Base-by-base conservation (phyloP, 2,113 vertebrate species). In the Brevimyrus niger region DNA sequence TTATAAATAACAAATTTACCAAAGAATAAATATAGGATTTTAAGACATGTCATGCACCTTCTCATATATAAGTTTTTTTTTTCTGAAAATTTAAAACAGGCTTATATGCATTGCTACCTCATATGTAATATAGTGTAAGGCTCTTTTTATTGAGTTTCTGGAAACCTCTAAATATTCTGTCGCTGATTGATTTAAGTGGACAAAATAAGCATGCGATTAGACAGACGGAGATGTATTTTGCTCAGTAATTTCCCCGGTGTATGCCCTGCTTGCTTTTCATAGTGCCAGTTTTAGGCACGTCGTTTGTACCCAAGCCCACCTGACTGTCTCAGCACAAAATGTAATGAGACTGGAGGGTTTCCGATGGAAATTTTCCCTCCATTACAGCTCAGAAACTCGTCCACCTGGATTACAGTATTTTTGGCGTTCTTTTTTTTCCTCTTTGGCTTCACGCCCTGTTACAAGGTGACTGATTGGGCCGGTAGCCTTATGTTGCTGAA, bases 121-220 rank as follows among this genome's bases (percentile, higher is more conserved):
- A 19, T 69, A 46, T 23, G 38, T 69, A 69, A 88, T 6, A 50
- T 27, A 35, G 13, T 80, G 5, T 42, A 6, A 17, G 35, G 35
- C 73, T 38, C 73, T 42, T 80, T 76, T 19, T 38, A 6, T 42
- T 42, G 35, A 38, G 73, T 80, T 80, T 80, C 73, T 80, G 73
- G 73, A 80, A 80, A 42, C 31, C 50, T 87, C 15, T 87, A 53
- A 89, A 58, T 73, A 89, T 86, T 53, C 44, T 69, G 58, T 46
- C 87, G 82, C 69, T 58, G 23, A 21, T 87, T 69, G 35, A 61
- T 61, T 31, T 84, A 55, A 73, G 53, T 31, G 48, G 58, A 17
- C 53, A 38, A 48, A 83, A 31, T 82, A 82, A 89, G 46, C 23
- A 47, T 27, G 85, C 19, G 35, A 89, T 31, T 42, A 35, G 51